A percentile compares a stretch with the other conserved stretches of the same genome.
phyloP scores from a whole-genome alignment of 2,113 vertebrate species.

The Labeo rohita region DNA sequence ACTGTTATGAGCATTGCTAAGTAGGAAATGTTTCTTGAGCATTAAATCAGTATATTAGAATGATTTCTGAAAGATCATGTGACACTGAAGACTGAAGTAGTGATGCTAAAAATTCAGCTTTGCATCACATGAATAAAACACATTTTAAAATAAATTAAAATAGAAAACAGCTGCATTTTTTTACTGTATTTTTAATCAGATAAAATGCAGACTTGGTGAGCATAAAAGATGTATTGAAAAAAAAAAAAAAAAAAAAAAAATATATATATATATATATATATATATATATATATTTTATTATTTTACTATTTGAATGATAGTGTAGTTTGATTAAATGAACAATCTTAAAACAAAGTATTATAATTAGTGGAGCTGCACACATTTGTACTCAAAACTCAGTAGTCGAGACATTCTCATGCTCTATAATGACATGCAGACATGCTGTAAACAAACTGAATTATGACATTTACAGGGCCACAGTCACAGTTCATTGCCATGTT shows the following conservation, averaged over 20 bases:
- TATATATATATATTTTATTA: too few relatives aligned
- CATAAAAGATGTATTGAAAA: not conserved
- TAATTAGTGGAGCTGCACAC: not conserved
- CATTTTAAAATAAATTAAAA: not conserved
- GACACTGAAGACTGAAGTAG: not conserved
- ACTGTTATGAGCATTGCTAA: not conserved
- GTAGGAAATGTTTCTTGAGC: not conserved
- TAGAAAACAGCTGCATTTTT: not conserved
- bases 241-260: not conserved
- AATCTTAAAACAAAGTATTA: not conserved
- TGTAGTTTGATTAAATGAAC: not conserved
- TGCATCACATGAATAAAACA: not conserved
- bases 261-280: too few relatives aligned
- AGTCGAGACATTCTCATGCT: not conserved
- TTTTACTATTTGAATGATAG: not conserved
- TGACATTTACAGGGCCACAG: slow-evolving; percentile 36
- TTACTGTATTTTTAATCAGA: not conserved
- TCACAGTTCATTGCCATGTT: not conserved
- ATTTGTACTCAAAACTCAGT: not conserved
- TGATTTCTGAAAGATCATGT: not conserved
- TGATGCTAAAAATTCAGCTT: not conserved
- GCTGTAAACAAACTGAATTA: not conserved
- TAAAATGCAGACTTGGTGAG: not conserved
- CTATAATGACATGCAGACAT: slow-evolving; percentile 9
- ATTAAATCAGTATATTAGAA: not conserved